A percentile compares a stretch with the other conserved stretches of the same genome.
Evolutionary conservation across 2,797 vertebrate species (phyloP).

Genomic region (Urosaurus nigricauda): DNA sequence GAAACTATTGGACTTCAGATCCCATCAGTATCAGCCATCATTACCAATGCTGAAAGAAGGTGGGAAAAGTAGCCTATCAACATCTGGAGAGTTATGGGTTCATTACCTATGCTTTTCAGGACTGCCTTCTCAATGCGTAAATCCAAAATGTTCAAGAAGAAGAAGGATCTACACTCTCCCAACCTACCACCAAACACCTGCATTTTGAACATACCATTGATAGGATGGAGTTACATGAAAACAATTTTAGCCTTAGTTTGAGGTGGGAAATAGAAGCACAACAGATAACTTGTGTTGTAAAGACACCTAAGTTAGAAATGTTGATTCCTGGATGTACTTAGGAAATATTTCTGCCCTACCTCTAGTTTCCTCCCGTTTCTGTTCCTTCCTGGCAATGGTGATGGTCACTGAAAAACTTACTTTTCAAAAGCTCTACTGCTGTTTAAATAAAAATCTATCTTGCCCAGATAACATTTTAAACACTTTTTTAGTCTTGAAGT

Average conservation of each 20-base stretch:
- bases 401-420: background rate
- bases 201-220: background rate
- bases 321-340: too few species aligned
- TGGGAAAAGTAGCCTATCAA: background rate
- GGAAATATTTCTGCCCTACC: too few species aligned
- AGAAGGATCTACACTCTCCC: background rate
- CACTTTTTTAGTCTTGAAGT: constrained; percentile 40
- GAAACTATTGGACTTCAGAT: background rate
- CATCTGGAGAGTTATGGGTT: background rate
- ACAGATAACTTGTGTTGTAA: background rate
- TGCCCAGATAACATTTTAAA: constrained; percentile 3
- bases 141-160: background rate
- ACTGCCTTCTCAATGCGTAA: background rate
- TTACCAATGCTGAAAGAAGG: background rate
- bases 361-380: too few species aligned
- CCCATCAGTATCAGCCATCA: background rate
- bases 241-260: background rate
- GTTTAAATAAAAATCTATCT: constrained; percentile 30
- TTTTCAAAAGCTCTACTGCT: background rate
- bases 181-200: background rate
- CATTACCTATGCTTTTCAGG: background rate
- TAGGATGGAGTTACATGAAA: background rate
- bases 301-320: too few species aligned
- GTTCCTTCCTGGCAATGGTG: too few species aligned
- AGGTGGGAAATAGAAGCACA: background rate